A percentile compares a stretch with the other conserved stretches of the same genome.
These are phyloP conservation scores for Drosophila aldrichi DNA, from an alignment of 2,888 invertebrate genomes.

Conservation along the genomic window DNA sequence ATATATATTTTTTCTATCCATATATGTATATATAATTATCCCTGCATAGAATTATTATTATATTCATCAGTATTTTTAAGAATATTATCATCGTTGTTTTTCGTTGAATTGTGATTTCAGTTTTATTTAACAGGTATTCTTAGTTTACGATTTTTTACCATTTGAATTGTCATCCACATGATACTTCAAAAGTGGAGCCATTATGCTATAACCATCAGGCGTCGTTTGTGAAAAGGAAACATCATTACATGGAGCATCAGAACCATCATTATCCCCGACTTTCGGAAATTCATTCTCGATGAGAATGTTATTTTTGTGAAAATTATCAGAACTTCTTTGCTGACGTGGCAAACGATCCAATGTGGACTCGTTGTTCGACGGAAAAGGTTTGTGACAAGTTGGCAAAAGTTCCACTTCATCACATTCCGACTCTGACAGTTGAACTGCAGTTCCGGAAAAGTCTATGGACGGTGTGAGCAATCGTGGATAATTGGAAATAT, in stretches of 20 bases:
- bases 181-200: conserved; percentile 73
- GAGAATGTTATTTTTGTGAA: conserved; percentile 33
- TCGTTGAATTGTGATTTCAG: background rate
- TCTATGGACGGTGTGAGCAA: conserved; percentile 92
- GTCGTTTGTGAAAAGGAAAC: conserved; percentile 62
- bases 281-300: conserved; percentile 15
- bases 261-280: conserved; percentile 10
- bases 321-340: conserved; percentile 23
- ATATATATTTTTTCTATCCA: too few species aligned
- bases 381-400: conserved; percentile 61
- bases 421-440: conserved; percentile 88
- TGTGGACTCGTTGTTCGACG: conserved; percentile 43
- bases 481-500: conserved; percentile 91
- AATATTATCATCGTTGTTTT: background rate
- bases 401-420: conserved; percentile 80
- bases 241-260: conserved; percentile 14
- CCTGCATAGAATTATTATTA: background rate
- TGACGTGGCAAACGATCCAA: conserved; percentile 50
- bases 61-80: background rate
- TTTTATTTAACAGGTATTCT: background rate
- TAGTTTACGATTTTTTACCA: background rate
- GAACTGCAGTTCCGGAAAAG: conserved; percentile 90
- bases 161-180: conserved; percentile 31
- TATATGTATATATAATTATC: background rate
- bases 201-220: conserved; percentile 81